phyloP scores from a whole-genome alignment of 2,113 vertebrate genomes.

The Vulpes lagopus region DNA sequence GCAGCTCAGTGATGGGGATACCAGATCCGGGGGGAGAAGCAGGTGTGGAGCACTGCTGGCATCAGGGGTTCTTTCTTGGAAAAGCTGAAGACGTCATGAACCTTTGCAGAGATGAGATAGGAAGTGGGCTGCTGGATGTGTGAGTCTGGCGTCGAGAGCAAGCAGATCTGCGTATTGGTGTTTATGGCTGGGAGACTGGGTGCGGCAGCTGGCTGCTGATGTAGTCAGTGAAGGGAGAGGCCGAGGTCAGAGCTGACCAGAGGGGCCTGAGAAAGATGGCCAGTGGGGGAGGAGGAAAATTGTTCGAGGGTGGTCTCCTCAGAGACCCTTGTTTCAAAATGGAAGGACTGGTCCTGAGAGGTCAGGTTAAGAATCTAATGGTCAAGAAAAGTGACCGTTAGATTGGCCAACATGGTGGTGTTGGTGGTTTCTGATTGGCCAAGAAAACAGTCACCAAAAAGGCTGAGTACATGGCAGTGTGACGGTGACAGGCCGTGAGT shows the following conservation, averaged over 20 bases:
- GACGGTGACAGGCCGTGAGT: no score
- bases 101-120: background rate
- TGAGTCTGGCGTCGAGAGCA: background rate
- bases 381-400: background rate
- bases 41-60: background rate
- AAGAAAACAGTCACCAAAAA: background rate
- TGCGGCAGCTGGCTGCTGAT: background rate
- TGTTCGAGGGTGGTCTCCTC: background rate
- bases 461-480: background rate
- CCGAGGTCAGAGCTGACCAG: background rate
- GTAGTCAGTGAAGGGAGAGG: background rate
- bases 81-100: background rate
- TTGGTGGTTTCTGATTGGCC: background rate
- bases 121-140: background rate
- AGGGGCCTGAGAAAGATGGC: background rate
- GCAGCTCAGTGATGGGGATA: background rate
- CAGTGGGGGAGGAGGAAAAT: background rate
- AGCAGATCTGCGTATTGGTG: background rate
- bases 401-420: background rate
- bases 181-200: background rate
- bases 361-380: background rate
- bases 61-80: background rate
- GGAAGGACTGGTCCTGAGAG: background rate
- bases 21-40: background rate
- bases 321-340: background rate